Evolutionary conservation across 1,140 invertebrate species (phyloP).

Genomic region (Drosophila kohkoa): DNA sequence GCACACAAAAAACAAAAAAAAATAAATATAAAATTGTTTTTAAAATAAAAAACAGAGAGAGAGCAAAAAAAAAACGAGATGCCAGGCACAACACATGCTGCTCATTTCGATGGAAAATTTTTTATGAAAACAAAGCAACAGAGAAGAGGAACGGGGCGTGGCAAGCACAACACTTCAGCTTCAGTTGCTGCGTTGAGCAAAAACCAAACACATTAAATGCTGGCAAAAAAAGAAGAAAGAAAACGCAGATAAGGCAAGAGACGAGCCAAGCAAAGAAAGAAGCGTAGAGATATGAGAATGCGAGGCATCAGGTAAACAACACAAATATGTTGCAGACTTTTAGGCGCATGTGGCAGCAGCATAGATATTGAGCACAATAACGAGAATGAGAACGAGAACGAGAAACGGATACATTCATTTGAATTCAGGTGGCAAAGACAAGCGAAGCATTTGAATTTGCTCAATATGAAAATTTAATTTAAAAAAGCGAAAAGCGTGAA

Average conservation of each 20-base stretch:
- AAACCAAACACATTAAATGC: slow-evolving; percentile 43
- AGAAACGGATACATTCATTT: background rate
- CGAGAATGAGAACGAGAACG: background rate
- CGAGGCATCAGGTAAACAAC: slow-evolving; percentile 46
- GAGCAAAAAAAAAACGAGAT: slow-evolving; percentile 39
- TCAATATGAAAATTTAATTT: too few relatives aligned
- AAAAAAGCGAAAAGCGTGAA: too few relatives aligned
- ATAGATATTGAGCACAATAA: background rate
- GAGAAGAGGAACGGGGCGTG: slow-evolving; percentile 22
- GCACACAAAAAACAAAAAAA: slow-evolving; percentile 26
- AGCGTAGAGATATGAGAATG: slow-evolving; percentile 28
- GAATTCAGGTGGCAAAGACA: background rate
- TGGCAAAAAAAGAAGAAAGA: slow-evolving; percentile 13
- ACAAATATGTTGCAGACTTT: slow-evolving; percentile 74
- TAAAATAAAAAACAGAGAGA: slow-evolving; percentile 15
- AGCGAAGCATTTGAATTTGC: background rate
- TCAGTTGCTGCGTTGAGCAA: slow-evolving; percentile 36
- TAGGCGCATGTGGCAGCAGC: slow-evolving; percentile 32
- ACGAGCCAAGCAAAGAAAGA: background rate
- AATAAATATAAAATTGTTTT: slow-evolving; percentile 31
- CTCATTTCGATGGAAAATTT: slow-evolving; percentile 71
- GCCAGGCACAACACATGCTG: slow-evolving; percentile 76
- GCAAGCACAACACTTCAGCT: slow-evolving; percentile 32
- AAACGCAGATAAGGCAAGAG: background rate
- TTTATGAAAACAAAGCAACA: slow-evolving; percentile 37